These are phyloP conservation scores for Parelbella ahira DNA, from an alignment of 2,888 invertebrate species.

Conservation along the genomic window DNA sequence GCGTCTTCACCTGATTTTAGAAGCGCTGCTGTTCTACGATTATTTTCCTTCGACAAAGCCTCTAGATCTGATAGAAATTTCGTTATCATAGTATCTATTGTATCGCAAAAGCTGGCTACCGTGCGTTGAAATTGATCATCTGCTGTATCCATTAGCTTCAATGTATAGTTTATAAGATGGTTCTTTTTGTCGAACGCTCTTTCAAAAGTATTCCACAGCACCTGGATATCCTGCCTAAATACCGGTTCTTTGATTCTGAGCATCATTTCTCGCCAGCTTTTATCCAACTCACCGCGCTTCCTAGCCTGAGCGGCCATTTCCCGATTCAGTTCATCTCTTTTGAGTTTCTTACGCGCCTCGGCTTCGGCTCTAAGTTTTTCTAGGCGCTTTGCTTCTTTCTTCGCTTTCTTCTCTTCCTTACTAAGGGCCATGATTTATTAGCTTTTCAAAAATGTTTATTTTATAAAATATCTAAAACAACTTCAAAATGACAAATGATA, in stretches of 20 bases:
- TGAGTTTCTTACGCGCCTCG: conserved; percentile 47
- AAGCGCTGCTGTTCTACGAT: conserved; percentile 43
- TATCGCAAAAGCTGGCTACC: conserved; percentile 82
- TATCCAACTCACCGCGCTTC: conserved; percentile 52
- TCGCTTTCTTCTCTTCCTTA: conserved; percentile 61
- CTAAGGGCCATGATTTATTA: conserved; percentile 46
- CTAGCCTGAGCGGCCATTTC: conserved; percentile 55
- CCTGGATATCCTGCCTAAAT: conserved; percentile 59
- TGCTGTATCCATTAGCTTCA: conserved; percentile 80
- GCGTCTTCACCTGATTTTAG: conserved; percentile 50
- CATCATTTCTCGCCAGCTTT: conserved; percentile 61
- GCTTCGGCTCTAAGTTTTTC: conserved; percentile 49
- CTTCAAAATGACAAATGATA: conserved; percentile 10
- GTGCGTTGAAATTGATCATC: conserved; percentile 83
- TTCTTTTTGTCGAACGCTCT: conserved; percentile 81
- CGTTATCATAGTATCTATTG: conserved; percentile 81
- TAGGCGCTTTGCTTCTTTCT: conserved; percentile 56
- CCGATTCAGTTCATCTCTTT: conserved; percentile 54
- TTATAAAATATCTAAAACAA: conserved; percentile 9
- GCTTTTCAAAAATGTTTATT: conserved; percentile 11
- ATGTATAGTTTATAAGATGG: conserved; percentile 74
- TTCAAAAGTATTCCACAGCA: conserved; percentile 75
- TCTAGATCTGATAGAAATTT: conserved; percentile 62
- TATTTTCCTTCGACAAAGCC: conserved; percentile 50
- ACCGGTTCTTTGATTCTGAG: conserved; percentile 65